phyloP scores from a whole-genome alignment of 2,888 invertebrate genomes.

The Hydropsyche betteni region DNA sequence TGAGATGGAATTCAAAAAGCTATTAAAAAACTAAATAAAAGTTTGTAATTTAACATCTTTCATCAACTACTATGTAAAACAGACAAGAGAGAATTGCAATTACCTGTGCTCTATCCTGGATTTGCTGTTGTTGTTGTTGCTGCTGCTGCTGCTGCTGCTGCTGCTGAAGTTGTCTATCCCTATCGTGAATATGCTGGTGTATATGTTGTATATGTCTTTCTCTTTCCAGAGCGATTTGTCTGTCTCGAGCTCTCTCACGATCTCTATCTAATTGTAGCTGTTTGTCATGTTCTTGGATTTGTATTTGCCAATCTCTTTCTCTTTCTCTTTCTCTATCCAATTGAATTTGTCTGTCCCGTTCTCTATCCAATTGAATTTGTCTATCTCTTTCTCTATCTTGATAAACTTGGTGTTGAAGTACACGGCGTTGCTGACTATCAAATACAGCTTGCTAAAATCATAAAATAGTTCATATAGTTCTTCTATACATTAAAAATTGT shows the following conservation, averaged over 20 bases:
- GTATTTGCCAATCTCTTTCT: constrained; percentile 55
- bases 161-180: constrained; percentile 56
- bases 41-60: background rate
- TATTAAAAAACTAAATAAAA: background rate
- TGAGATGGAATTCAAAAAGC: no score
- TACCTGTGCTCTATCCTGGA: constrained; percentile 53
- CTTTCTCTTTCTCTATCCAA: constrained; percentile 54
- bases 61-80: background rate
- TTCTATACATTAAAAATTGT: background rate
- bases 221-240: constrained; percentile 56
- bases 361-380: constrained; percentile 54
- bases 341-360: constrained; percentile 44
- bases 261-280: constrained; percentile 53
- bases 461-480: constrained; percentile 53
- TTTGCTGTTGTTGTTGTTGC: constrained; percentile 54
- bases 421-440: constrained; percentile 52
- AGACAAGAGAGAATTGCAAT: background rate
- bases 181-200: constrained; percentile 56
- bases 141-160: constrained; percentile 55
- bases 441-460: constrained; percentile 53
- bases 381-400: constrained; percentile 55
- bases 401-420: constrained; percentile 54
- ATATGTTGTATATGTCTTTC: constrained; percentile 61
- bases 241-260: constrained; percentile 55
- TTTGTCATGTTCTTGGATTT: constrained; percentile 40